Evolutionary conservation across 2,888 invertebrate genomes (phyloP).

Genomic region (Eupithecia insigniata): DNA sequence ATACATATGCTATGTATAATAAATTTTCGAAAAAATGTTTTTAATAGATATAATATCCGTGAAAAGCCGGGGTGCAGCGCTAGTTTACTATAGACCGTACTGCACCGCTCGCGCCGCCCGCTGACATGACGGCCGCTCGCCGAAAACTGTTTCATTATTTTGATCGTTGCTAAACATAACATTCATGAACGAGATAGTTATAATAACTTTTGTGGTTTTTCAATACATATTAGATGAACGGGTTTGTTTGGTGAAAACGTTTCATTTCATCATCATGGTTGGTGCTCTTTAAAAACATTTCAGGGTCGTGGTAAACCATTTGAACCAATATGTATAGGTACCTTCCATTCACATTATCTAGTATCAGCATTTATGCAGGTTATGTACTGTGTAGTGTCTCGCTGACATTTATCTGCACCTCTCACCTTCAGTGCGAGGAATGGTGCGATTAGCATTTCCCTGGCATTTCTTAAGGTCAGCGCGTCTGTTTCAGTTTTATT

Average conservation of each 20-base stretch:
- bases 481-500: slow-evolving; percentile 29
- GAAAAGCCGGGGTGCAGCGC: no score
- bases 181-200: not conserved
- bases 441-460: slow-evolving; percentile 77
- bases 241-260: not conserved
- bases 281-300: not conserved
- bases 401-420: slow-evolving; percentile 60
- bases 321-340: no score
- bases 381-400: not conserved
- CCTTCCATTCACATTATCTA: no score
- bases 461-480: slow-evolving; percentile 64
- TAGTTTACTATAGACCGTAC: no score
- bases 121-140: not conserved
- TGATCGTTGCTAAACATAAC: not conserved
- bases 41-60: no score
- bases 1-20: no score
- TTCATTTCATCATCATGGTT: not conserved
- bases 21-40: no score
- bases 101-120: not conserved
- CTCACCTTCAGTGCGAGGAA: slow-evolving; percentile 69
- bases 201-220: not conserved
- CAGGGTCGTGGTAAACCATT: not conserved
- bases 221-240: not conserved
- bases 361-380: not conserved
- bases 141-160: not conserved